Evolutionary conservation across 2,888 invertebrate species (phyloP), one percentile per base, ranked within the genome.

Genomic region (Rhagonycha fulva): DNA sequence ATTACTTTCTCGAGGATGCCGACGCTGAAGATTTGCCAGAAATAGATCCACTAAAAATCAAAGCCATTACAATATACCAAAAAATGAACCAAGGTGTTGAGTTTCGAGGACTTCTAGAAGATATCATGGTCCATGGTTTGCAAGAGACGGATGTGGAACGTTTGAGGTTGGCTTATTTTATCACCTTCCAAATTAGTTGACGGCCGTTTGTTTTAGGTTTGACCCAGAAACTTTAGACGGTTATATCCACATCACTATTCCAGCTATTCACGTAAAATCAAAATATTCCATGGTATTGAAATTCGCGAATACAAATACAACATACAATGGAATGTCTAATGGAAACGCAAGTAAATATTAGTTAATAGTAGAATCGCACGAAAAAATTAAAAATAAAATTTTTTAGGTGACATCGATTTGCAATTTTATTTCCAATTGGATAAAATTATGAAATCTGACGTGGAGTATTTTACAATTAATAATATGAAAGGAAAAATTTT

Each of bases 1-100:
- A 91, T 0, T 87, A 90, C 62, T 86, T 95, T 14, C 86, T 88
- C 0, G 82, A 87, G 9, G 95, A 95, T 2, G 92, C 95, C 9
- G 95, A 95, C 1, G 92, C 95, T 83, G 87, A 95, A 0, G 89
- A 90, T 19, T 91, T 95, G 67, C 94, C 95, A 0, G 88, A 91
- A 0, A 88, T 94, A 78, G 94, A 95, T 78, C 95, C 95, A 0
- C 90, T 95, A 79, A 87, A 86, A 9, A 89, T 95, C 12, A 93
- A 94, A 0, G 91, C 92, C 72, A 88, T 94, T 77, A 91, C 91
- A 81, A 90, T 95, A 79, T 92, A 92, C 84, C 91, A 94, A 82
- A 91, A 92, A 0, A 89, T 92, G 7, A 85, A 84, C 74, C 92
- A 94, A 0, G 91, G 93, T 12, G 90, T 95, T 23, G 91, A 90